Evolutionary conservation across 1,140 invertebrate genomes (phyloP), one percentile per base, ranked within the genome.

Genomic region (Tribolium castaneum): DNA sequence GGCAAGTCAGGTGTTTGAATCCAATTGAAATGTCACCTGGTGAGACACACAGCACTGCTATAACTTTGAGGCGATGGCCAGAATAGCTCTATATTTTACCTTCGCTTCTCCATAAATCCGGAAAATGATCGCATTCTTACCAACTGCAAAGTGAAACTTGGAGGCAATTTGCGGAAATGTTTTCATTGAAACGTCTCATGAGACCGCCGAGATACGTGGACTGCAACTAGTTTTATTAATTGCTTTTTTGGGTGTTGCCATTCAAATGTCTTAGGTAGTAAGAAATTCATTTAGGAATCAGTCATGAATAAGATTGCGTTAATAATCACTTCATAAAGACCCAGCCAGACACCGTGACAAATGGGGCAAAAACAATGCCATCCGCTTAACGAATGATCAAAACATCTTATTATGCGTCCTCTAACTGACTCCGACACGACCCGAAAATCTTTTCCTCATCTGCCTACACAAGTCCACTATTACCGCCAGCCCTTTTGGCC

Each of bases 241-340:
- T 30, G 5, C 6, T 30, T 30, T 5, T 5, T 30, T 30, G 25
- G 1, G 25, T 30, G 6, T n/a, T n/a, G n/a, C n/a, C 25, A 30
- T 30, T 30, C 25, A 30, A 30, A 30, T 30, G 25, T 70, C 77
- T 77, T 80, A 71, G 77, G 78, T 77, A 62, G 59, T 76, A 75
- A 77, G 54, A 78, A 81, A 81, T 81, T 80, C 80, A 78, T 80
- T 81, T 78, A 50, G 59, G 56, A 75, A 59, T 34, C 80, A 81
- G 80, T 66, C 81, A 82, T 81, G 81, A 82, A 82, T 82, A 81
- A 79, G 80, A 82, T 82, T 82, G 81, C 76, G 76, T 82, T 82
- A 82, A 81, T 82, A 81, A 81, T 82, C 80, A 80, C 74, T 79
- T 74, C 54, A 82, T 77, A 78, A 82, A 78, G 78, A 74, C 52